A percentile compares a stretch with the other conserved stretches of the same genome.
These are phyloP conservation scores for Physella acuta DNA, from an alignment of 1,140 invertebrate genomes.

Conservation along the genomic window DNA sequence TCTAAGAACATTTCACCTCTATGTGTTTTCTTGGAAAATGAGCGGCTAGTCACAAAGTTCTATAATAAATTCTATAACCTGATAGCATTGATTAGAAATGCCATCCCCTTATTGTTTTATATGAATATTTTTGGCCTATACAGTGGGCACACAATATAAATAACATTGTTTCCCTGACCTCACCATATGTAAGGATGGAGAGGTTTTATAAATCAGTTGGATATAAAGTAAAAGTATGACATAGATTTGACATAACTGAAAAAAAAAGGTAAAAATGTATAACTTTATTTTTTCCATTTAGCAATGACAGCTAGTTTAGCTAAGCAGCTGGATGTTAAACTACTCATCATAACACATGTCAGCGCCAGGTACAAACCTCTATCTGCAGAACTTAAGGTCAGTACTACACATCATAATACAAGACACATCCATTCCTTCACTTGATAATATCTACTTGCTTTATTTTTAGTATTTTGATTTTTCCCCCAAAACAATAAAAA, in stretches of 20 bases:
- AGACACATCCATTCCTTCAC: background rate
- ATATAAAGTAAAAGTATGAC: background rate
- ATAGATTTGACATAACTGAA: too few species aligned
- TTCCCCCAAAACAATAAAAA: background rate
- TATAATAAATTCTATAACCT: too few species aligned
- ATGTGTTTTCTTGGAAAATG: too few species aligned
- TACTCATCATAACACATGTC: slow-evolving; percentile 60
- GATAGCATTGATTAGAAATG: too few species aligned
- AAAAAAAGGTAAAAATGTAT: too few species aligned
- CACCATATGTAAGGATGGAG: background rate
- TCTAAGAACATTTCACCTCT: too few species aligned
- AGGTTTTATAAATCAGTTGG: background rate
- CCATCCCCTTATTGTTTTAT: too few species aligned
- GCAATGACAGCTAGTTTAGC: slow-evolving; percentile 60
- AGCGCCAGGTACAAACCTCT: slow-evolving; percentile 60
- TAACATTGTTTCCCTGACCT: too few species aligned
- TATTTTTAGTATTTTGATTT: background rate
- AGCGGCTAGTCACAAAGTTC: too few species aligned
- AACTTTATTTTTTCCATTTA: slow-evolving; percentile 33
- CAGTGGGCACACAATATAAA: too few species aligned
- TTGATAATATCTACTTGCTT: background rate
- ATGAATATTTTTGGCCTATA: too few species aligned
- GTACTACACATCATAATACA: background rate
- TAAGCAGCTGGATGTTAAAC: slow-evolving; percentile 46
- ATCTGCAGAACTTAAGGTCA: slow-evolving; percentile 25